These are phyloP conservation scores for Vimba vimba DNA, from an alignment of 2,113 vertebrate genomes.

Conservation along the genomic window DNA sequence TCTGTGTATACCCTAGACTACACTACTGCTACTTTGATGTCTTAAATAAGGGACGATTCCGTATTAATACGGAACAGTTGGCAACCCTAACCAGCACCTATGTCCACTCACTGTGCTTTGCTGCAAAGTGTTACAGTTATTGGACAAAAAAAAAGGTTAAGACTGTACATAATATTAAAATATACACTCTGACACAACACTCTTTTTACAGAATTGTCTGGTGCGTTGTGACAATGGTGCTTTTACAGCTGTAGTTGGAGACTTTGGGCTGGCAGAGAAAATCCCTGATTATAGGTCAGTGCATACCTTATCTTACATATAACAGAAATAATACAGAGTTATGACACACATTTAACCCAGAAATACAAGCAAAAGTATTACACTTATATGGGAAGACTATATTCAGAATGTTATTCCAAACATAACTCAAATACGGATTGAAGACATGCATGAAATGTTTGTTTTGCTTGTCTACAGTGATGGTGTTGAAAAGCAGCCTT, in stretches of 20 bases:
- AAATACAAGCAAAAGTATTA: not conserved
- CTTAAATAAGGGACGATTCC: no score
- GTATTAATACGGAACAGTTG: no score
- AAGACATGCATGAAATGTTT: not conserved
- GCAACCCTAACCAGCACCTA: no score
- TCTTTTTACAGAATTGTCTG: slow-evolving; percentile 87
- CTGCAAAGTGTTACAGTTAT: no score
- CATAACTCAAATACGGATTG: not conserved
- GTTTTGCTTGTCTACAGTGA: slow-evolving; percentile 73
- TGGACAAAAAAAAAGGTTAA: not conserved
- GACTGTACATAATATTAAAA: not conserved
- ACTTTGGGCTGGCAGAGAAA: slow-evolving; percentile 95
- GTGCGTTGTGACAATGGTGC: slow-evolving; percentile 82
- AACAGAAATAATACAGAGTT: not conserved
- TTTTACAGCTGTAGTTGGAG: slow-evolving; percentile 90
- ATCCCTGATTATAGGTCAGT: slow-evolving; percentile 92
- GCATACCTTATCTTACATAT: not conserved
- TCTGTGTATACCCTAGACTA: no score
- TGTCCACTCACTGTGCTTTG: no score
- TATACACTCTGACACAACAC: not conserved
- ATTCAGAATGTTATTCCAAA: not conserved
- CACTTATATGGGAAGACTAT: not conserved
- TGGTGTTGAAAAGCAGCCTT: slow-evolving; percentile 80
- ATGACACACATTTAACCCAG: not conserved
- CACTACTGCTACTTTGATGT: no score